Percentiles rank a stretch among this genome's conserved stretches.
Evolutionary conservation across 1,140 invertebrate genomes (phyloP).

Genomic region (Tetramorium parvispinum): DNA sequence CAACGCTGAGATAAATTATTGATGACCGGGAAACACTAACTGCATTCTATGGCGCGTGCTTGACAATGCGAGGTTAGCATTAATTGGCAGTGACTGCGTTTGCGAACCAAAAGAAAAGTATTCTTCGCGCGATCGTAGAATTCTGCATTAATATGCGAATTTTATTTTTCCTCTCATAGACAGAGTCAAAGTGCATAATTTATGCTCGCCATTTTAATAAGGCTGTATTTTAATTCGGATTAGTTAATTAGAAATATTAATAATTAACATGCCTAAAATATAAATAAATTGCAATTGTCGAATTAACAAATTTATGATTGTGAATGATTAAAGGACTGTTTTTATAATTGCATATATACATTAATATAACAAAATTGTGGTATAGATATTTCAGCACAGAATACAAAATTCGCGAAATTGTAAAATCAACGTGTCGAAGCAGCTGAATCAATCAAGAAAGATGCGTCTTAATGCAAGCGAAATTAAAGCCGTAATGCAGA

Average conservation of each 20-base stretch:
- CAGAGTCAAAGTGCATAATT: background rate
- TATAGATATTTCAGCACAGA: no score
- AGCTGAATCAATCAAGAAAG: no score
- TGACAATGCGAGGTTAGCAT: conserved; percentile 13
- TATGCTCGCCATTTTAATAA: background rate
- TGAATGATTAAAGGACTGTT: background rate
- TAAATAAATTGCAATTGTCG: background rate
- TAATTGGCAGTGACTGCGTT: conserved; percentile 17
- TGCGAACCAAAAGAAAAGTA: background rate
- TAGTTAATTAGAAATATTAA: background rate
- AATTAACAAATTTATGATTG: background rate
- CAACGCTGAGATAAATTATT: conserved; percentile 42
- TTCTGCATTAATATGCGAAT: background rate
- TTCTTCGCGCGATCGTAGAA: background rate
- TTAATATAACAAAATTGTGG: background rate
- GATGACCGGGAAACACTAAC: conserved; percentile 23
- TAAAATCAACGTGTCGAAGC: background rate
- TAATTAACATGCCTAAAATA: background rate
- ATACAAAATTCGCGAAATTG: background rate
- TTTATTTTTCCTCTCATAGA: background rate
- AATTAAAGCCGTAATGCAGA: conserved; percentile 68
- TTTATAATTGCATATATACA: background rate
- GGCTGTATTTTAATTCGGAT: background rate
- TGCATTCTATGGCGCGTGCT: conserved; percentile 28
- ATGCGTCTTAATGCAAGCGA: conserved; percentile 18